These are phyloP conservation scores for Falcunculus frontatus DNA, from an alignment of 2,113 vertebrate genomes.

Conservation along the genomic window DNA sequence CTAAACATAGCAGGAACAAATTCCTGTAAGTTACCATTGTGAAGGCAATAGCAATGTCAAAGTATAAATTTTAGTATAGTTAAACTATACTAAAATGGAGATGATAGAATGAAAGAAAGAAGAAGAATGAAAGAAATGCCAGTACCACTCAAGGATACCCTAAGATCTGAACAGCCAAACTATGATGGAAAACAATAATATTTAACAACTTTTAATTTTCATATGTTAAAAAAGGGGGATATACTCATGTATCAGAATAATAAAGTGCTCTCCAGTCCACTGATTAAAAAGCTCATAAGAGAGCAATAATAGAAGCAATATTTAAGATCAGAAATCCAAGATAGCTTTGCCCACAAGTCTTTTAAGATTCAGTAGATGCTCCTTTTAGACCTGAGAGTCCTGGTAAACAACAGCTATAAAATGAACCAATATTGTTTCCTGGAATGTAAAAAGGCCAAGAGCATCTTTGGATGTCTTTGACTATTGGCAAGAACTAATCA, in stretches of 20 bases:
- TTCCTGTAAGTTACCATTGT: not conserved
- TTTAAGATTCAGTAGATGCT: not conserved
- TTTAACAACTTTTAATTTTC: not conserved
- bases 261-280: not conserved
- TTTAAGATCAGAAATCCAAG: not conserved
- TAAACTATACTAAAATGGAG: not conserved
- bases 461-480: not conserved
- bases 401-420: not conserved
- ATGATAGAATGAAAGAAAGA: too few species aligned
- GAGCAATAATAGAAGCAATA: not conserved
- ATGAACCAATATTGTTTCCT: not conserved
- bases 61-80: not conserved
- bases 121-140: not conserved
- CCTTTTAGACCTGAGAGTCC: not conserved
- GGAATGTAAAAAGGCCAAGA: not conserved
- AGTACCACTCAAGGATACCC: not conserved
- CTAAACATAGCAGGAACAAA: not conserved
- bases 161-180: not conserved
- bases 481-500: not conserved
- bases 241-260: not conserved
- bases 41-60: not conserved
- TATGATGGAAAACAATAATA: not conserved
- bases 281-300: not conserved
- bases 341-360: not conserved
- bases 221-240: fast-evolving